Conservation (phyloP, 2,797 vertebrate genomes). For the Mormyrops attenuatus region DNA sequence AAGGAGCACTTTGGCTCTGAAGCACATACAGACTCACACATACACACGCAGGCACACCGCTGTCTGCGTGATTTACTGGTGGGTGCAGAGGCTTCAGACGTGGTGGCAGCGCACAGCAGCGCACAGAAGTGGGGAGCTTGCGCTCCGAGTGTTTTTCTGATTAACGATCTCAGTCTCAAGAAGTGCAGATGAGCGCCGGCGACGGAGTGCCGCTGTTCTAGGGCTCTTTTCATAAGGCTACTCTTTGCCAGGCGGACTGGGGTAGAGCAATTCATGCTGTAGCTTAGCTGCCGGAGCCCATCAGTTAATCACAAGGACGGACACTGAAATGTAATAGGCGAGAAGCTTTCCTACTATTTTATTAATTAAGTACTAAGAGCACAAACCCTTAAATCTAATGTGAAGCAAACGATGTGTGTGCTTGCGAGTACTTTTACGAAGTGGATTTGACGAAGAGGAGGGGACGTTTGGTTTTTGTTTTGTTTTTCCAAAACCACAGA, state of each 20-base stretch:
- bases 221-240: slow-evolving; percentile 10
- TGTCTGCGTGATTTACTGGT: not conserved
- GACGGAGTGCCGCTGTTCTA: slow-evolving; percentile 2
- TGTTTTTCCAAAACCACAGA: not conserved
- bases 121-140: not conserved
- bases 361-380: slow-evolving; percentile 23
- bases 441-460: slow-evolving; percentile 20
- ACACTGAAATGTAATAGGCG: not conserved
- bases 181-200: slow-evolving; percentile 13
- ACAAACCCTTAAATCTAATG: slow-evolving; percentile 24
- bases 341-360: not conserved
- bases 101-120: not conserved
- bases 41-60: not conserved
- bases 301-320: not conserved
- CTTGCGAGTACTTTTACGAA: not conserved
- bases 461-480: not conserved
- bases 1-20: not conserved
- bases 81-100: not conserved
- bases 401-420: slow-evolving; percentile 3
- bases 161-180: not conserved
- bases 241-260: slow-evolving; percentile 12
- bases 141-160: not conserved
- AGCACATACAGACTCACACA: slow-evolving; percentile 3
- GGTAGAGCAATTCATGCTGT: slow-evolving; percentile 7
- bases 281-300: not conserved